Evolutionary conservation across 2,888 invertebrate species (phyloP).

Genomic region (Meteorus colon): DNA sequence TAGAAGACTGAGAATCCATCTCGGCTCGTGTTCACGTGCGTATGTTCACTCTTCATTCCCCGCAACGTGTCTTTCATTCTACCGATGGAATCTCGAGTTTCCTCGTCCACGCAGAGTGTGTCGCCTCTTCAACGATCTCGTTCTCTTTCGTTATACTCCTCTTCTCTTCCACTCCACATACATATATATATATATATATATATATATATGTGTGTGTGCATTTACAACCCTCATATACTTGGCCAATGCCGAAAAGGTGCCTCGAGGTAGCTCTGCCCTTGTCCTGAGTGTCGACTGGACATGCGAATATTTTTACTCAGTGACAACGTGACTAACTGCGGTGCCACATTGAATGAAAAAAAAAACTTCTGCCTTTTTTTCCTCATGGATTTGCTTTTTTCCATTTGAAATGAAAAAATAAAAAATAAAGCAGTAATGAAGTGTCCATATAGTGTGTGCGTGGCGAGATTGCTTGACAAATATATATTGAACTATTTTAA

Average conservation of each 20-base stretch:
- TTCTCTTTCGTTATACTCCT: slow-evolving; percentile 19
- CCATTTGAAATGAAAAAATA: slow-evolving; percentile 2
- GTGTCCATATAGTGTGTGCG: neutral
- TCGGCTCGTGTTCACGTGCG: slow-evolving; percentile 23
- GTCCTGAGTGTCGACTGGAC: slow-evolving; percentile 38
- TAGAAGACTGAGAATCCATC: slow-evolving; percentile 24
- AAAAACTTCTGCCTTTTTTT: slow-evolving; percentile 54
- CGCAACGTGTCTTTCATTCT: slow-evolving; percentile 33
- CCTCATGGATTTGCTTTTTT: neutral
- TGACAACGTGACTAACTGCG: slow-evolving; percentile 66
- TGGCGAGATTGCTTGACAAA: slow-evolving; percentile 64
- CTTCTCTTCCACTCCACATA: neutral
- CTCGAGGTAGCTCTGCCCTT: slow-evolving; percentile 26
- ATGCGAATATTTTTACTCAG: slow-evolving; percentile 47
- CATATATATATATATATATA: neutral
- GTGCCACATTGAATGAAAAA: slow-evolving; percentile 64
- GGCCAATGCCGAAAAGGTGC: slow-evolving; percentile 34
- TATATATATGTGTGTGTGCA: neutral
- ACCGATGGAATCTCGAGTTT: slow-evolving; percentile 50
- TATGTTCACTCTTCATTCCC: slow-evolving; percentile 30
- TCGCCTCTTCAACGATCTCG: slow-evolving; percentile 33
- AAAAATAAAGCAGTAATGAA: slow-evolving; percentile 24
- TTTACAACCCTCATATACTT: slow-evolving; percentile 22
- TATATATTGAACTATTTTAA: slow-evolving; percentile 72
- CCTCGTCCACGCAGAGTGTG: slow-evolving; percentile 40